Percentiles rank a stretch among this genome's conserved stretches.
Conservation (phyloP, 2,888 invertebrate genomes). For the Anagyrus pseudococci region DNA sequence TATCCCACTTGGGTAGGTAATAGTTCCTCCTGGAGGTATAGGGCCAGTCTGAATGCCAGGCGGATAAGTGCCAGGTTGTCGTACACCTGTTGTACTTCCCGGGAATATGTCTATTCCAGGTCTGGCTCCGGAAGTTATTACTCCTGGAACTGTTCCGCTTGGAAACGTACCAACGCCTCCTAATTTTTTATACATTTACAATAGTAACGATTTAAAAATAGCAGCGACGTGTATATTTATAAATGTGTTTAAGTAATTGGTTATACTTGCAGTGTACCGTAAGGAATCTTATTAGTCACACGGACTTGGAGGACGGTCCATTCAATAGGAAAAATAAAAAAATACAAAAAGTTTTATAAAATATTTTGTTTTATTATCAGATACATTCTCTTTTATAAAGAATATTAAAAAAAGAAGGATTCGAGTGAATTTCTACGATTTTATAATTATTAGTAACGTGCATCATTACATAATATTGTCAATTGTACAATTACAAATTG, state of each 20-base stretch:
- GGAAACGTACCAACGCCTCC: constrained; percentile 26
- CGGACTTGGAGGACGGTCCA: constrained; percentile 3
- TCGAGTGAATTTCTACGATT: constrained; percentile 2
- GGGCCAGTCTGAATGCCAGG: not conserved
- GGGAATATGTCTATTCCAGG: constrained; percentile 31
- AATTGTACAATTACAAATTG: constrained; percentile 2
- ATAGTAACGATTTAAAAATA: not conserved
- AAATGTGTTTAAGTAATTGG: not conserved
- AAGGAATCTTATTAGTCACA: constrained; percentile 16
- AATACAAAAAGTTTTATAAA: constrained; percentile 19
- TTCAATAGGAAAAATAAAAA: constrained; percentile 14
- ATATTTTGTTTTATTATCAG: constrained; percentile 27
- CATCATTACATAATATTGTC: constrained; percentile 11
- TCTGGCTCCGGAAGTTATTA: constrained; percentile 13
- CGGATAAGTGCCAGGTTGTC: not conserved
- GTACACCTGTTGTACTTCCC: constrained; percentile 13
- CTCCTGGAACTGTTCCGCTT: constrained; percentile 32
- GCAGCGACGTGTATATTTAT: not conserved
- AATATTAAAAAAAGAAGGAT: constrained; percentile 15
- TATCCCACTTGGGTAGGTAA: constrained; percentile 7
- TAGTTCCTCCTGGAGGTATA: constrained; percentile 19
- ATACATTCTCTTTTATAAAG: constrained; percentile 25
- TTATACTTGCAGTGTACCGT: not conserved
- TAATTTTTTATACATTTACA: not conserved
- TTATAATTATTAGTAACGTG: constrained; percentile 32